These are phyloP conservation scores for Stichopus horrens DNA, from an alignment of 53 echinoderm and acorn worm species.

Conservation along the genomic window DNA sequence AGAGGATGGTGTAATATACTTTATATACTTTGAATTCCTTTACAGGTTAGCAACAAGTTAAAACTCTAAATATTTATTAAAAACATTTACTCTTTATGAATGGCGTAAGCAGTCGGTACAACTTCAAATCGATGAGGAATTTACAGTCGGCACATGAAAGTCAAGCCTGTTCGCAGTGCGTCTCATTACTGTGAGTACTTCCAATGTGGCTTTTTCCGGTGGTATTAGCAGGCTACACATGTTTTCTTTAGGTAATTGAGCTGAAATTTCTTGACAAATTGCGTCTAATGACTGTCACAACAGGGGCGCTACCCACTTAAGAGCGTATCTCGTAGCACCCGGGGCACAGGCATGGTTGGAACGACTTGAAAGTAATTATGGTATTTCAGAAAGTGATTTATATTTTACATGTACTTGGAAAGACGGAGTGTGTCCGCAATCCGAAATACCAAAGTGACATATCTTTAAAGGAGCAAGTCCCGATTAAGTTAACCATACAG, in stretches of 20 bases:
- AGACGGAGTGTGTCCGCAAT: conserved; percentile 8
- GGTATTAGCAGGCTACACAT: conserved; percentile 29
- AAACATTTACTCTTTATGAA: background rate
- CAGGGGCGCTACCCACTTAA: conserved; percentile 42
- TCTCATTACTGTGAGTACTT: background rate
- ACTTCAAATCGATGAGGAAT: conserved; percentile 1
- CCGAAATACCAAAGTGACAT: conserved; percentile 27
- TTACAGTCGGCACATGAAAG: background rate
- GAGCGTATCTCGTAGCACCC: conserved; percentile 31
- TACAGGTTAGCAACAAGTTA: background rate
- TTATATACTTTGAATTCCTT: too few species aligned
- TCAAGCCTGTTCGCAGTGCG: background rate
- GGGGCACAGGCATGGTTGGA: conserved; percentile 16
- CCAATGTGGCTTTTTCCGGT: conserved; percentile 17
- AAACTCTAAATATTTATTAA: background rate
- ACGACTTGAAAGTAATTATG: conserved; percentile 20
- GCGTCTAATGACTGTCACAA: conserved; percentile 37
- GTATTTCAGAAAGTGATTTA: background rate
- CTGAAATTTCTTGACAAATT: conserved; percentile 40
- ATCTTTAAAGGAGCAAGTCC: conserved; percentile 3
- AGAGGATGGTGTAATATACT: too few species aligned
- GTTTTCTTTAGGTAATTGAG: conserved; percentile 38
- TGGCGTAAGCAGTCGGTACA: too few species aligned
- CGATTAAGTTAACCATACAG: background rate
- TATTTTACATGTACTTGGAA: background rate